Evolutionary conservation across 1,140 invertebrate species (phyloP), one percentile per base, ranked within the genome.

Genomic region (Hesperophylax magnus): DNA sequence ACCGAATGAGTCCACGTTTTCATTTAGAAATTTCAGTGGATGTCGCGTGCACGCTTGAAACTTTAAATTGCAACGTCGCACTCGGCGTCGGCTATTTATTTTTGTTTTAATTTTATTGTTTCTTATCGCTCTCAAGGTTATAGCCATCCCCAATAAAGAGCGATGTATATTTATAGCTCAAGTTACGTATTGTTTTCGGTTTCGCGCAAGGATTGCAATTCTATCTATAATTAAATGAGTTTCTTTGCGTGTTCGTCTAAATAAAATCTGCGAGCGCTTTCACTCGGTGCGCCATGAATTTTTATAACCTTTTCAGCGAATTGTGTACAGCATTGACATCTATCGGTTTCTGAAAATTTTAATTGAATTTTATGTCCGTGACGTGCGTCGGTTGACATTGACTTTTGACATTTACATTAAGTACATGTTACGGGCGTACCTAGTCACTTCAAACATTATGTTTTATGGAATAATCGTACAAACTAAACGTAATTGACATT

Each of bases 311-410:
- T 72, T 72, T 72, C 69, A 72, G 69, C 69, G 17, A 56, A 54
- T 53, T 52, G 69, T 72, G 69, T 24, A 72, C 52, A 72, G 47
- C 69, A 72, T 72, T 72, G 69, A 72, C 69, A 72, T 72, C 69
- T 72, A 72, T 72, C 69, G 69, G 54, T 72, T 72, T 72, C 69
- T 72, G 69, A 72, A 72, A 72, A 72, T 72, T 72, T 72, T 72
- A 72, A 72, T 72, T 52, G 69, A 53, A 72, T 72, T 24, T 53
- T 72, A 72, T 52, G 47, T 47, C 27, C 27, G 69, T 72, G 69
- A 72, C 69, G 69, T 54, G 24, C 34, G 34, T 31, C 17, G 39
- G 34, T 17, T 27, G 69, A 54, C 69, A 53, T 72, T 72, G 69
- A 53, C 69, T 15, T 72, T 72, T 72, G 69, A 72, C 69, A 72